Conservation (phyloP, 2,797 vertebrate genomes). For the Crenichthys baileyi region DNA sequence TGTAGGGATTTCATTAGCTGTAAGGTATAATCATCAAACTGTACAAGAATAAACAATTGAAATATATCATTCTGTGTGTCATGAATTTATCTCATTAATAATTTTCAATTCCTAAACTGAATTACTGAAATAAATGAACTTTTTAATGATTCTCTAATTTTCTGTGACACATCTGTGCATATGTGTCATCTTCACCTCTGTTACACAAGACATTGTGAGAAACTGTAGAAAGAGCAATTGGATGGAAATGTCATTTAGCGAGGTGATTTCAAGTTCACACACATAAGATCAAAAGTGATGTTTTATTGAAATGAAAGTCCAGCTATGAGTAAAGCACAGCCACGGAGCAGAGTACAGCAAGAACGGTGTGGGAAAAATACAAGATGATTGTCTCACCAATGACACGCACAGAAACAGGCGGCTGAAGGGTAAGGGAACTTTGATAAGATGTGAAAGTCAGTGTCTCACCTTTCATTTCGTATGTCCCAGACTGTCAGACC, state of each 20-base stretch:
- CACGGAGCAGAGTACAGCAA: neutral
- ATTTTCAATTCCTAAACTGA: neutral
- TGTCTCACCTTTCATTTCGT: constrained; percentile 57
- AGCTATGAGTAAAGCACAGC: neutral
- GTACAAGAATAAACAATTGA: neutral
- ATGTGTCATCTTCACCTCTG: neutral
- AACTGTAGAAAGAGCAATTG: neutral
- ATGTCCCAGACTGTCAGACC: constrained; percentile 15
- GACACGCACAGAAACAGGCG: constrained; percentile 21
- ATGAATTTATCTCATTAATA: neutral
- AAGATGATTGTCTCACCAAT: constrained; percentile 25
- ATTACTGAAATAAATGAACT: neutral
- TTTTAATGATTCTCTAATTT: neutral
- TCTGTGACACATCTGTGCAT: neutral
- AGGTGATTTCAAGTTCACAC: constrained; percentile 5
- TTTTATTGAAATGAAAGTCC: neutral
- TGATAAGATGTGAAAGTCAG: constrained; percentile 16
- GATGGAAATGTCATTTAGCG: neutral
- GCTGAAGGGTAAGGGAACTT: constrained; percentile 3
- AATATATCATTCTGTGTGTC: neutral
- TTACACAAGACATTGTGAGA: neutral
- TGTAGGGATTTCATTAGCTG: neutral
- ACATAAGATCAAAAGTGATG: neutral
- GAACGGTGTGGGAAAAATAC: constrained; percentile 48
- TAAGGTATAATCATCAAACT: neutral